Percentiles rank a stretch among this genome's conserved stretches.
These are phyloP conservation scores for Anthoscopus minutus DNA, from an alignment of 2,113 vertebrate genomes.

Conservation along the genomic window DNA sequence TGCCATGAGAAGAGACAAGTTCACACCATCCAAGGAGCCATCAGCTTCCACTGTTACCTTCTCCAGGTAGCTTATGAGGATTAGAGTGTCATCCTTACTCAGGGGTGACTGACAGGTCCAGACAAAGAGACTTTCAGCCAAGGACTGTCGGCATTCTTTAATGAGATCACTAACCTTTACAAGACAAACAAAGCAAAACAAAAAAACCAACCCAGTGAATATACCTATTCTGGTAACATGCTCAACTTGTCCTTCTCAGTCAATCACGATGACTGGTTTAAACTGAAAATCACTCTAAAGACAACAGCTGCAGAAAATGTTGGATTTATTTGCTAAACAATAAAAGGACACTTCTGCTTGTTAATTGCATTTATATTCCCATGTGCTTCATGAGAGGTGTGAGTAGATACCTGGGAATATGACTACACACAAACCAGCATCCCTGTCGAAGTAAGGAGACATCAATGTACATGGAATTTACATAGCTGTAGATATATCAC, in stretches of 20 bases:
- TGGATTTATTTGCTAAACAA: neutral
- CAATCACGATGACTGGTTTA: neutral
- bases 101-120: slow-evolving; percentile 97
- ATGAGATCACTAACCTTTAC: slow-evolving; percentile 90
- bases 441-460: neutral
- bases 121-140: slow-evolving; percentile 91
- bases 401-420: neutral
- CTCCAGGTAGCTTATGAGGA: slow-evolving; percentile 90
- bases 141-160: slow-evolving; percentile 87
- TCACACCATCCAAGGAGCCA: slow-evolving; percentile 87
- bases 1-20: slow-evolving; percentile 89
- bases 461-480: neutral
- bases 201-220: neutral
- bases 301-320: neutral
- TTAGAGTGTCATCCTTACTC: slow-evolving; percentile 88
- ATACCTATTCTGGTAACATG: neutral
- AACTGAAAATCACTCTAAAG: neutral
- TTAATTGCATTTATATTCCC: neutral
- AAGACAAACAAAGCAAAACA: neutral
- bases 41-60: slow-evolving; percentile 88
- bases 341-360: neutral
- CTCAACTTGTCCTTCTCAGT: neutral
- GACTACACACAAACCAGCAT: neutral
- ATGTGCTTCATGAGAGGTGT: neutral
- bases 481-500: neutral